These are phyloP conservation scores for Scaptomyza flava DNA, from an alignment of 2,888 invertebrate species.

Conservation along the genomic window DNA sequence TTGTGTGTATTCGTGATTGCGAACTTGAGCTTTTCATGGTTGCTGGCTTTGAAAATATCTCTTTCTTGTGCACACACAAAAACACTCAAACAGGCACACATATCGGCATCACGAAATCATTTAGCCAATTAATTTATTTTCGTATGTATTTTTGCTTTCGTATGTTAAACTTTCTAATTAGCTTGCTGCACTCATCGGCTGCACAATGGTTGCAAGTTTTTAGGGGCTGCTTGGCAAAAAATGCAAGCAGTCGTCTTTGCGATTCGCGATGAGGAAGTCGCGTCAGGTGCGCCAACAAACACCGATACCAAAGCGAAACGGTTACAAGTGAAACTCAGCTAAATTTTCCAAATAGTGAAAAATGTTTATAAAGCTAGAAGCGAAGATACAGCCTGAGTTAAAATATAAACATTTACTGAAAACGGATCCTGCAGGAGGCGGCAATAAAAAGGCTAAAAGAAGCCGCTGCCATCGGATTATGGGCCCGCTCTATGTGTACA, in stretches of 20 bases:
- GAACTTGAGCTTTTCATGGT: constrained; percentile 68
- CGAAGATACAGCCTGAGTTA: constrained; percentile 42
- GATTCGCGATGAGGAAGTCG: constrained; percentile 83
- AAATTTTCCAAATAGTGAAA: constrained; percentile 37
- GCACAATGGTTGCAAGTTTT: constrained; percentile 55
- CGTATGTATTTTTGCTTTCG: constrained; percentile 58
- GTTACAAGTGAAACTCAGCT: constrained; percentile 35
- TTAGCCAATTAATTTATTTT: constrained; percentile 72
- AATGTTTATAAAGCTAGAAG: constrained; percentile 66
- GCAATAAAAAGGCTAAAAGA: constrained; percentile 34
- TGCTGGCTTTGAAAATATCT: constrained; percentile 68
- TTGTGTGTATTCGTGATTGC: constrained; percentile 25
- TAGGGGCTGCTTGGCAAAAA: constrained; percentile 65
- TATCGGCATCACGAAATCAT: constrained; percentile 66
- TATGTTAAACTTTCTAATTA: constrained; percentile 74
- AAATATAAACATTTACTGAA: constrained; percentile 49
- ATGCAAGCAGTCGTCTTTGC: constrained; percentile 69
- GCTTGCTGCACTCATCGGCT: constrained; percentile 45
- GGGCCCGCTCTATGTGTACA: constrained; percentile 77
- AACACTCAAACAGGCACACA: not conserved
- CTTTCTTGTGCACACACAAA: constrained; percentile 54
- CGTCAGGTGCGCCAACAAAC: constrained; percentile 61
- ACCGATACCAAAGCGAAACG: constrained; percentile 46
- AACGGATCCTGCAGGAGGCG: constrained; percentile 51
- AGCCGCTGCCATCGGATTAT: constrained; percentile 62